A percentile compares a stretch with the other conserved stretches of the same genome.
These are phyloP conservation scores for Orycteropus afer DNA, from an alignment of 2,113 vertebrate species.

Conservation along the genomic window DNA sequence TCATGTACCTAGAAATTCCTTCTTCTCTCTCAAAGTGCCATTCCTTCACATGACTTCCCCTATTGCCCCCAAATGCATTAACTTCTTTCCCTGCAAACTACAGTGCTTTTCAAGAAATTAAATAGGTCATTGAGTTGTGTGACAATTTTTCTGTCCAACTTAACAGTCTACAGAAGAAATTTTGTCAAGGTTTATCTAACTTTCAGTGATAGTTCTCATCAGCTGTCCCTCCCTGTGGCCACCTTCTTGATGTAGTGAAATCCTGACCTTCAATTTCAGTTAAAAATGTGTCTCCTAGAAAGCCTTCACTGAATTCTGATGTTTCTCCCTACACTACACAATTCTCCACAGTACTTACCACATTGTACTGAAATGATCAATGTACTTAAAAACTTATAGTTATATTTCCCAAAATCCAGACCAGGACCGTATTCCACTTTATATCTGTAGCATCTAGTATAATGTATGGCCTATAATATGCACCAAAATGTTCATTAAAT, in stretches of 20 bases:
- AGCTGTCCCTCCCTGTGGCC: neutral
- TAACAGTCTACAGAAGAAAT: neutral
- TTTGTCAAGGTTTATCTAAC: neutral
- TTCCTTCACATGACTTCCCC: neutral
- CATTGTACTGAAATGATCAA: neutral
- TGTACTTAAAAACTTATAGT: neutral
- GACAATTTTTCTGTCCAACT: neutral
- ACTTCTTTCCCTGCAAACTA: neutral
- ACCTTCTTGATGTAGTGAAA: neutral
- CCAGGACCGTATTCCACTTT: neutral
- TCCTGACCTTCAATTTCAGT: neutral
- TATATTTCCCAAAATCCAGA: neutral
- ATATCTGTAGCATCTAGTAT: neutral
- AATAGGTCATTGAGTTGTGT: neutral
- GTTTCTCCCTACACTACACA: neutral
- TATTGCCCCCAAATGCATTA: neutral
- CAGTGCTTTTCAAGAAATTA: neutral
- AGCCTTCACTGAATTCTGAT: neutral
- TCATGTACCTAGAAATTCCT: neutral
- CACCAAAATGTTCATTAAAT: neutral
- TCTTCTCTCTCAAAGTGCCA: neutral
- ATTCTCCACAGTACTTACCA: neutral
- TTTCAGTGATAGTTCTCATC: neutral
- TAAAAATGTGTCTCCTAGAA: neutral
- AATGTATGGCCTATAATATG: neutral